Evolutionary conservation across 2,888 invertebrate species (phyloP).

Genomic region (Nasonovia ribisnigri): DNA sequence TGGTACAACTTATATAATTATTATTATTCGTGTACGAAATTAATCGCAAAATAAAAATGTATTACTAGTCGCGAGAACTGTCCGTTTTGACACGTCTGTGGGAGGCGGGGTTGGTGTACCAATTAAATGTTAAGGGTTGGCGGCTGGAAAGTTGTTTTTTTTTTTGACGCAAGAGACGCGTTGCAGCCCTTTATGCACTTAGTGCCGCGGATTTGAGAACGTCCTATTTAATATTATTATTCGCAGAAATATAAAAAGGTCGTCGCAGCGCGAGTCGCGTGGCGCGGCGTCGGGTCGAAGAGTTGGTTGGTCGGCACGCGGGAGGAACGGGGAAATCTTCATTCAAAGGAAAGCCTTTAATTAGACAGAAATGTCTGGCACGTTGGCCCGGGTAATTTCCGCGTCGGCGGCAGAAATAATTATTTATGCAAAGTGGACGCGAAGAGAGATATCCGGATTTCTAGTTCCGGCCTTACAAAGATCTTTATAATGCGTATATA

Average conservation of each 20-base stretch:
- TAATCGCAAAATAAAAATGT: neutral
- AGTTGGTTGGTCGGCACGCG: neutral
- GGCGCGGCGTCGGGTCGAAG: neutral
- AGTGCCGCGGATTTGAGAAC: neutral
- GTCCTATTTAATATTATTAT: neutral
- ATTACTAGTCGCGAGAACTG: neutral
- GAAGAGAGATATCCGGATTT: constrained; percentile 57
- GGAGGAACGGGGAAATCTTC: neutral
- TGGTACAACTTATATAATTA: neutral
- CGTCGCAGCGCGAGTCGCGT: neutral
- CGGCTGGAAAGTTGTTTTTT: neutral
- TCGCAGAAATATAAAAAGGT: constrained; percentile 20
- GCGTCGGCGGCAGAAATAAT: constrained; percentile 39
- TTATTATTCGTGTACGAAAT: neutral
- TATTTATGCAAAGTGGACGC: constrained; percentile 63
- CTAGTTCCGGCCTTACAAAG: constrained; percentile 51
- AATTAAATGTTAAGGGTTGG: neutral
- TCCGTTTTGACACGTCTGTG: neutral
- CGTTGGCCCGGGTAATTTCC: constrained; percentile 10
- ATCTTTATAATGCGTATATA: neutral
- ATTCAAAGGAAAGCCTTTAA: constrained; percentile 61
- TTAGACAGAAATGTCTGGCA: constrained; percentile 51
- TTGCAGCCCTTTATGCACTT: neutral
- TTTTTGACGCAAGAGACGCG: neutral
- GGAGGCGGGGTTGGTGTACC: neutral